A percentile compares a stretch with the other conserved stretches of the same genome.
Evolutionary conservation across 2,888 invertebrate genomes (phyloP).

Genomic region (Drosophila macrospina): DNA sequence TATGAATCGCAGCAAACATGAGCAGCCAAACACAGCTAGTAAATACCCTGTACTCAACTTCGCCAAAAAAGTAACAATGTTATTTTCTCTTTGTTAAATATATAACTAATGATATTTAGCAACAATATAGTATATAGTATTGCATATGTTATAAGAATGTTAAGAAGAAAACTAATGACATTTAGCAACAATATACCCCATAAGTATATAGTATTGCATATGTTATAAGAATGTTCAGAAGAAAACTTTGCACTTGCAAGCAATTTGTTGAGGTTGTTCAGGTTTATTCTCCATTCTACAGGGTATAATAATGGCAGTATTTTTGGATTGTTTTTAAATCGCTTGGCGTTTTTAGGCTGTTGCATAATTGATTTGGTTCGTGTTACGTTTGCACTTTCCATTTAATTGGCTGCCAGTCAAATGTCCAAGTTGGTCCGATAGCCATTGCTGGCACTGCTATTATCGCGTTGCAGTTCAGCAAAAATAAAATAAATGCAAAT

Average conservation of each 20-base stretch:
- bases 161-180: too few species aligned
- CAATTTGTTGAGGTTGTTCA: not conserved
- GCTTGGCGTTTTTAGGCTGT: slow-evolving; percentile 16
- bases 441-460: slow-evolving; percentile 44
- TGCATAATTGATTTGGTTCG: slow-evolving; percentile 46
- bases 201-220: not conserved
- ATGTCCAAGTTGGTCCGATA: slow-evolving; percentile 46
- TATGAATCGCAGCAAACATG: not conserved
- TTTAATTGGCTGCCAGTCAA: slow-evolving; percentile 65
- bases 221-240: too few species aligned
- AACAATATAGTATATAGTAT: too few species aligned
- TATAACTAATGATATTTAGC: too few species aligned
- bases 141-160: too few species aligned
- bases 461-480: slow-evolving; percentile 39
- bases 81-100: too few species aligned
- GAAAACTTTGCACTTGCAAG: too few species aligned
- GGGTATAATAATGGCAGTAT: slow-evolving; percentile 8
- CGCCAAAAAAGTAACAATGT: too few species aligned
- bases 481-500: slow-evolving; percentile 32
- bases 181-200: not conserved
- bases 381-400: slow-evolving; percentile 29
- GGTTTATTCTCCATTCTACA: not conserved
- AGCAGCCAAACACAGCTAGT: not conserved
- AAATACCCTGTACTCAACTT: not conserved
- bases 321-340: slow-evolving; percentile 3